These are phyloP conservation scores for Drosophila pseudotalamancana DNA, from an alignment of 2,888 invertebrate genomes.

Conservation along the genomic window DNA sequence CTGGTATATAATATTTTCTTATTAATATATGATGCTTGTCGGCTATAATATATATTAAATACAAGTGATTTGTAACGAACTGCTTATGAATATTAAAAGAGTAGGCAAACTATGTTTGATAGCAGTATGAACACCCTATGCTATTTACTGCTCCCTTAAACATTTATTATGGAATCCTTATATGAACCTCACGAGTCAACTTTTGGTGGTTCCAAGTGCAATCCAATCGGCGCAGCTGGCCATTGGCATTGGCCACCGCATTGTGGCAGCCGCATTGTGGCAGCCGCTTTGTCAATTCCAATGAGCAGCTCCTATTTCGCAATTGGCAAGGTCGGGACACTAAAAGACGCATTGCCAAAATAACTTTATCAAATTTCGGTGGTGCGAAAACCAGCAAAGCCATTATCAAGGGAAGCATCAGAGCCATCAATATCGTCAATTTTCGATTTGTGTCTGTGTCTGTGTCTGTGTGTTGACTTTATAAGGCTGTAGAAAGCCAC, in stretches of 20 bases:
- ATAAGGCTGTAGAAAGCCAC: constrained; percentile 57
- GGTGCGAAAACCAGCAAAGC: constrained; percentile 22
- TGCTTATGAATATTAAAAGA: no score
- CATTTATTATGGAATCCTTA: no score
- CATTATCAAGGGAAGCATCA: constrained; percentile 27
- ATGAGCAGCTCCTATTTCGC: not conserved
- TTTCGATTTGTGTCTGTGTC: constrained; percentile 10
- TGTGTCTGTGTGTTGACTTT: constrained; percentile 53
- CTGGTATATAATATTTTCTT: no score
- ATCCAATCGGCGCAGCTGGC: not conserved
- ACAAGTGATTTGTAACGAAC: no score
- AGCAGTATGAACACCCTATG: no score
- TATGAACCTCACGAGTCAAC: no score
- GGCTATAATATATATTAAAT: no score
- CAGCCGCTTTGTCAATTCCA: not conserved
- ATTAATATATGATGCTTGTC: no score
- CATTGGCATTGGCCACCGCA: not conserved
- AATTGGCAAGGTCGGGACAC: not conserved
- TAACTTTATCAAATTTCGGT: constrained; percentile 60
- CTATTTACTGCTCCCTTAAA: no score
- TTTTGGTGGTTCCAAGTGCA: no score
- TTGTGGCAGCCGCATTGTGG: not conserved
- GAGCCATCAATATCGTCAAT: constrained; percentile 46
- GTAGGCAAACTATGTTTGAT: no score
- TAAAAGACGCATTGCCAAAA: constrained; percentile 45